phyloP scores from a whole-genome alignment of 1,140 invertebrate species.

The Drosophila punjabiensis region DNA sequence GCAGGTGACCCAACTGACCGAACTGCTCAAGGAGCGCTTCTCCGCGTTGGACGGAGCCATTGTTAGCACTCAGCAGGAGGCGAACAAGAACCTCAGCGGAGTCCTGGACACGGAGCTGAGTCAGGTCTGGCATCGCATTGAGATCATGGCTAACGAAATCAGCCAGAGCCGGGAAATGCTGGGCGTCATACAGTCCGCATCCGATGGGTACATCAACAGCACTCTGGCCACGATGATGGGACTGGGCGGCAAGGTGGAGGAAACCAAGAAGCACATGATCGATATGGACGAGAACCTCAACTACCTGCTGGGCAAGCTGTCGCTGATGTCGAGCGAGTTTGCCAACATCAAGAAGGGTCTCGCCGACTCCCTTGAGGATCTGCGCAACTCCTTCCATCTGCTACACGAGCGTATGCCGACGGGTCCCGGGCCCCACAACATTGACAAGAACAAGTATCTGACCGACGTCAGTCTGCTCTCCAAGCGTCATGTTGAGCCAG shows the following conservation, averaged over 20 bases:
- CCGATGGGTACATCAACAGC: conserved; percentile 92
- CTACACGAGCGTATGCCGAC: conserved; percentile 88
- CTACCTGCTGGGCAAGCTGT: conserved; percentile 92
- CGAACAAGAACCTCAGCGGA: conserved; percentile 90
- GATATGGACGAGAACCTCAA: conserved; percentile 95
- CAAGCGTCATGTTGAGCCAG: conserved; percentile 61
- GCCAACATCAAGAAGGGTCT: conserved; percentile 92
- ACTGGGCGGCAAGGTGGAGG: conserved; percentile 92
- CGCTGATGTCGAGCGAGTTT: conserved; percentile 94
- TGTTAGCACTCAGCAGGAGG: conserved; percentile 90
- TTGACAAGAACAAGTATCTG: conserved; percentile 65
- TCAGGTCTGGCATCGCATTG: conserved; percentile 94
- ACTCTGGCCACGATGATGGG: conserved; percentile 92
- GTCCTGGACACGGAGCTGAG: conserved; percentile 93
- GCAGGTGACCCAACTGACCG: conserved; percentile 89
- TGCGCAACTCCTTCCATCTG: conserved; percentile 89
- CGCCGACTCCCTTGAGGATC: conserved; percentile 90
- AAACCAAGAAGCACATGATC: conserved; percentile 91
- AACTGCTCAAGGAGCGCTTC: conserved; percentile 89
- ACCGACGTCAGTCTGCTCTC: conserved; percentile 65
- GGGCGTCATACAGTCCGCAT: conserved; percentile 91
- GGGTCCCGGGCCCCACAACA: conserved; percentile 56
- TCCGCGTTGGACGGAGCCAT: conserved; percentile 90
- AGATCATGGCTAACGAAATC: conserved; percentile 94
- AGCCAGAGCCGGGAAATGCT: conserved; percentile 91